A percentile compares a stretch with the other conserved stretches of the same genome.
These are phyloP conservation scores for Haliclona indistincta DNA, from an alignment of 37 sponge, comb jelly and placozoan species.

Conservation along the genomic window DNA sequence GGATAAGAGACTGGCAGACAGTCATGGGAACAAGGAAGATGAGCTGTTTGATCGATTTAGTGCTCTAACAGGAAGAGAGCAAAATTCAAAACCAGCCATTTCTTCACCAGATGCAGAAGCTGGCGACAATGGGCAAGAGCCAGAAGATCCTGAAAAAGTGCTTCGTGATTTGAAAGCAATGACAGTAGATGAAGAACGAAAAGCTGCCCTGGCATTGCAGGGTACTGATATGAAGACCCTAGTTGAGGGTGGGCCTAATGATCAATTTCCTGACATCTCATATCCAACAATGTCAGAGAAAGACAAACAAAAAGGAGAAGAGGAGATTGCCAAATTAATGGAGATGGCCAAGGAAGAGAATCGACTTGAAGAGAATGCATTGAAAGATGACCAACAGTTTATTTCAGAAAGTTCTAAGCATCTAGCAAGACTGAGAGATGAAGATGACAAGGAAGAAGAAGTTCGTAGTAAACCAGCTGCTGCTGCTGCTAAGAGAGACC, in stretches of 20 bases:
- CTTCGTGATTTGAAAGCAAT: slow-evolving; percentile 38
- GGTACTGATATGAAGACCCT: not conserved
- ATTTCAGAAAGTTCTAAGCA: slow-evolving; percentile 8
- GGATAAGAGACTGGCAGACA: slow-evolving; percentile 28
- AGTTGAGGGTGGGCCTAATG: not conserved
- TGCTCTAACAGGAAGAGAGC: slow-evolving; percentile 21
- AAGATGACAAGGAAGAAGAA: not conserved
- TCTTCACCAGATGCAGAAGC: not conserved
- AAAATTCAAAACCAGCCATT: not conserved
- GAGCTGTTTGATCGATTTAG: slow-evolving; percentile 12
- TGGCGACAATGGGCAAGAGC: not conserved
- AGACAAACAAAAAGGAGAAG: not conserved
- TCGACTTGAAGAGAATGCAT: not conserved
- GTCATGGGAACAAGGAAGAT: slow-evolving; percentile 13
- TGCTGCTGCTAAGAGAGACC: not conserved
- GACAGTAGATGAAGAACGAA: not conserved
- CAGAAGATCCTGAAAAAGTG: slow-evolving; percentile 45
- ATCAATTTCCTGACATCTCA: not conserved
- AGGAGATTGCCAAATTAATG: not conserved
- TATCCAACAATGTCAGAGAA: not conserved
- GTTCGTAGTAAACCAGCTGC: slow-evolving; percentile 18
- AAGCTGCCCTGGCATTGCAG: not conserved
- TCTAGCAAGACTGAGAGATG: slow-evolving; percentile 12
- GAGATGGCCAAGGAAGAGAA: slow-evolving; percentile 5
- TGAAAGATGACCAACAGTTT: not conserved